Evolutionary conservation across 2,113 vertebrate genomes (phyloP).

Genomic region (Theristicus caerulescens): DNA sequence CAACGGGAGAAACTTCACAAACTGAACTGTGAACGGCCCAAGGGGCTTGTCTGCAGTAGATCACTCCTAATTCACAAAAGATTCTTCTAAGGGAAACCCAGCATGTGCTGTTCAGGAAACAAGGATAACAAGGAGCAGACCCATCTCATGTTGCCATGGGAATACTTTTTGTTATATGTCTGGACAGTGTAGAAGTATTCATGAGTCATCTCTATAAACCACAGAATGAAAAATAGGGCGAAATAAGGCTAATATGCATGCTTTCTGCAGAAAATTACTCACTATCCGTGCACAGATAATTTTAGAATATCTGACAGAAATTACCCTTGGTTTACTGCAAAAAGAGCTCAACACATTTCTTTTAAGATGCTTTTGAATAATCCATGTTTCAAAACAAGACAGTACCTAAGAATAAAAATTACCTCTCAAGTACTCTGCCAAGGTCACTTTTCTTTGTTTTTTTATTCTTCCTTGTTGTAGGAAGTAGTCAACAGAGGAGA

Average conservation of each 20-base stretch:
- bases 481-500: neutral
- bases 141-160: neutral
- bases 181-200: neutral
- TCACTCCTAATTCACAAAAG: conserved; percentile 21
- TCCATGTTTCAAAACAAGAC: neutral
- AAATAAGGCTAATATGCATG: neutral
- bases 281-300: neutral
- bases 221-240: neutral
- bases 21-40: neutral
- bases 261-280: neutral
- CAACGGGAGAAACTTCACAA: neutral
- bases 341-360: neutral
- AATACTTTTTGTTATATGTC: conserved; percentile 1
- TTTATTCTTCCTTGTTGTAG: neutral
- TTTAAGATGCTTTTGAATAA: neutral
- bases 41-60: neutral
- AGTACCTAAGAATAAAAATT: neutral
- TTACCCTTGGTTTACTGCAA: neutral
- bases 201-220: neutral
- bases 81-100: neutral
- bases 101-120: neutral
- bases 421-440: neutral
- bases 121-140: neutral
- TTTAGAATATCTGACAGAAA: neutral
- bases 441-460: neutral